phyloP scores from a whole-genome alignment of 2,888 invertebrate species.

The Lottia scabra region DNA sequence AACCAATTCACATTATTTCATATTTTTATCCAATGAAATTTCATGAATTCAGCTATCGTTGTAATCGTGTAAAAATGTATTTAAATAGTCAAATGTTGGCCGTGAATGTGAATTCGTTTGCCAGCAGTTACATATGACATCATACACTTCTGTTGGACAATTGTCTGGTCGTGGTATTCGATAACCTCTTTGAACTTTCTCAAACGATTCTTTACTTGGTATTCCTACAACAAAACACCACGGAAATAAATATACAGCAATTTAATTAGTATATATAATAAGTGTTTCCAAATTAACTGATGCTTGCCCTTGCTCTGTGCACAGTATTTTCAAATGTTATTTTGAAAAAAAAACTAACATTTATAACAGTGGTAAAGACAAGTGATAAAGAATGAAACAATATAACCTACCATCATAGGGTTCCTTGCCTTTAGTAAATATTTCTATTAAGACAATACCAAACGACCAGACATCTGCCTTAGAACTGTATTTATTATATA shows the following conservation, averaged over 20 bases:
- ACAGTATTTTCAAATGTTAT: too few species aligned
- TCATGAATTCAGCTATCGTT: slow-evolving; percentile 29
- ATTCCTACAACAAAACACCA: slow-evolving; percentile 41
- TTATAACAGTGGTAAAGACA: too few species aligned
- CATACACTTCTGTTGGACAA: slow-evolving; percentile 58
- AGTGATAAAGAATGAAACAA: too few species aligned
- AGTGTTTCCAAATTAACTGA: too few species aligned
- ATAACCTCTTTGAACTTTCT: slow-evolving; percentile 57
- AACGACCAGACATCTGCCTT: slow-evolving; percentile 63
- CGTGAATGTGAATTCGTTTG: slow-evolving; percentile 53
- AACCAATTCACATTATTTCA: neutral
- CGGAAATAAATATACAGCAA: too few species aligned
- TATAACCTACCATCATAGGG: slow-evolving; percentile 55
- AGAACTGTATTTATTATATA: slow-evolving; percentile 61
- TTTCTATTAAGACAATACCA: slow-evolving; percentile 60
- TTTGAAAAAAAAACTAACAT: too few species aligned
- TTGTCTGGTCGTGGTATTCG: slow-evolving; percentile 55
- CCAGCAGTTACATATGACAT: slow-evolving; percentile 59
- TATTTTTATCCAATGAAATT: neutral
- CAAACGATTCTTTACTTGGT: slow-evolving; percentile 61
- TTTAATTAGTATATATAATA: too few species aligned
- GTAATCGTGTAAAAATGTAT: slow-evolving; percentile 60
- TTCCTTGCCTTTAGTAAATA: slow-evolving; percentile 59
- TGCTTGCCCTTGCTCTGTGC: too few species aligned
- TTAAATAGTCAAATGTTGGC: slow-evolving; percentile 62